Percentiles rank a stretch among this genome's conserved stretches.
phyloP scores from a whole-genome alignment of 1,140 invertebrate species.

The Alviniconcha marisindica region DNA sequence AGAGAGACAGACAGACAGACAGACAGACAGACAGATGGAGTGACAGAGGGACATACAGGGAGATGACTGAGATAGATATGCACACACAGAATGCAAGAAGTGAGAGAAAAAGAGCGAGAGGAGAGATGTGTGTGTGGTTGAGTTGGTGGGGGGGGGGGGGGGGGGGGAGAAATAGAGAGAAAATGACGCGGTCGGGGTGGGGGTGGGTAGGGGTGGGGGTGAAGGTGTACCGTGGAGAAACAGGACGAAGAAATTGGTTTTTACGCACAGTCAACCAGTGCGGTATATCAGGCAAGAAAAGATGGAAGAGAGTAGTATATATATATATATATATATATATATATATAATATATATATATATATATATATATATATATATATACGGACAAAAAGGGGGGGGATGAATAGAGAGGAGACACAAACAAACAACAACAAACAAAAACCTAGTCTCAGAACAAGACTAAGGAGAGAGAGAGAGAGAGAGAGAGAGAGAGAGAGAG shows the following conservation, averaged over 20 bases:
- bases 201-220: background rate
- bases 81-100: background rate
- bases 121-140: background rate
- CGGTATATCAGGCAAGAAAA: too few relatives aligned
- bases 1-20: too few relatives aligned
- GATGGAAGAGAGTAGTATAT: too few relatives aligned
- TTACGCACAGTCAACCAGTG: too few relatives aligned
- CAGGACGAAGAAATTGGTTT: too few relatives aligned
- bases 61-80: too few relatives aligned
- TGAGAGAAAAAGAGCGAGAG: background rate
- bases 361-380: too few relatives aligned
- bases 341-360: too few relatives aligned
- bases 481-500: conserved; percentile 13
- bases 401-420: background rate
- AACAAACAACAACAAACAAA: too few relatives aligned
- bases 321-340: too few relatives aligned
- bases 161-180: background rate
- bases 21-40: too few relatives aligned
- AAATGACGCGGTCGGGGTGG: background rate
- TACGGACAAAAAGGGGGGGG: background rate
- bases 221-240: background rate
- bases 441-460: too few relatives aligned
- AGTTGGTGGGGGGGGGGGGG: background rate
- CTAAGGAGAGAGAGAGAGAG: background rate
- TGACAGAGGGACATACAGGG: background rate